Evolutionary conservation across 2,888 invertebrate genomes (phyloP).

Genomic region (Hirtodrosophila duncani): DNA sequence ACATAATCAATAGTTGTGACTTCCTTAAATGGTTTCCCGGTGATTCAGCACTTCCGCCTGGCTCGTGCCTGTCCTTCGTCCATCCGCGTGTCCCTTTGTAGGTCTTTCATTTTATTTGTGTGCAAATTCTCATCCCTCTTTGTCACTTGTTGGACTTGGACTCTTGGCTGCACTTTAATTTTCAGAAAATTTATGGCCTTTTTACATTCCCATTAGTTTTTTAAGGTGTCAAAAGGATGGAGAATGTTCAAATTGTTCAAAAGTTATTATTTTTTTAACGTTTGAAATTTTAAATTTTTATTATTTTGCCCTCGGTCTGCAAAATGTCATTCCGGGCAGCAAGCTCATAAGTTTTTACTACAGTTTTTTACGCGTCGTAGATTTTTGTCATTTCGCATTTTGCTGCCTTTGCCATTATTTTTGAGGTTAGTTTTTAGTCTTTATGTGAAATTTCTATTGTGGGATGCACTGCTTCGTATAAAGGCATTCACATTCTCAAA

Average conservation of each 20-base stretch:
- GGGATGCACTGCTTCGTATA: too few species aligned
- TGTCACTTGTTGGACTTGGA: conserved; percentile 53
- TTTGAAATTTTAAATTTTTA: conserved; percentile 49
- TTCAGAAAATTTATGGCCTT: conserved; percentile 34
- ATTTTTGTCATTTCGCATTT: conserved; percentile 35
- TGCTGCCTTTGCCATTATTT: neutral
- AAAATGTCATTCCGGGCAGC: conserved; percentile 26
- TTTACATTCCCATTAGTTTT: conserved; percentile 42
- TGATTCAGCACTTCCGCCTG: conserved; percentile 65
- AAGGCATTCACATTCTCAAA: too few species aligned
- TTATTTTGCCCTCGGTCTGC: conserved; percentile 32
- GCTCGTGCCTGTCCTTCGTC: conserved; percentile 9
- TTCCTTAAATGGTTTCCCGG: conserved; percentile 74
- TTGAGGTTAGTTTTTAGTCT: neutral
- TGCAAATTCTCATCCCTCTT: conserved; percentile 39
- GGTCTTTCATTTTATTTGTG: conserved; percentile 48
- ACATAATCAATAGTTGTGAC: conserved; percentile 74
- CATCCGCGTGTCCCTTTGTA: neutral
- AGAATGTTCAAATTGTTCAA: conserved; percentile 38
- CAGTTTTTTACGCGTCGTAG: conserved; percentile 47
- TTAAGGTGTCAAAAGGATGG: conserved; percentile 17
- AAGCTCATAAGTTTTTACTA: conserved; percentile 42
- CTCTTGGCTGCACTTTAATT: conserved; percentile 43
- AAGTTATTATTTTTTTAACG: conserved; percentile 42
- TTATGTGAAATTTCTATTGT: neutral